phyloP scores from a whole-genome alignment of 2,888 invertebrate species.

The Cenopis cana region DNA sequence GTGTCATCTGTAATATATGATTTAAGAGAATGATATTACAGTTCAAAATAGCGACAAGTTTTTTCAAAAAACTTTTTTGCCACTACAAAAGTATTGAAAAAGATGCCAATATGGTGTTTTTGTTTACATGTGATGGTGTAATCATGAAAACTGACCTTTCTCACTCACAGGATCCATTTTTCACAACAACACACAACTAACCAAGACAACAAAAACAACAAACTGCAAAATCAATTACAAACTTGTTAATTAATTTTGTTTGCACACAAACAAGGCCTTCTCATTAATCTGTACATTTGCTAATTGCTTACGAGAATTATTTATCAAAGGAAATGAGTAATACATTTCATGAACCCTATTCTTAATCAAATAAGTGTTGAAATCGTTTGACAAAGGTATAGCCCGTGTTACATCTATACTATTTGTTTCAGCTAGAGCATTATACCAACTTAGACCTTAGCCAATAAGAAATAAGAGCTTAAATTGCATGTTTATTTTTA shows the following conservation, averaged over 20 bases:
- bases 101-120: too few species aligned
- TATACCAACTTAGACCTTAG: neutral
- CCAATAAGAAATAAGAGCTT: neutral
- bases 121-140: too few species aligned
- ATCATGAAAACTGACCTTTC: neutral
- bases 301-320: slow-evolving; percentile 55
- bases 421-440: neutral
- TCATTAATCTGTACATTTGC: slow-evolving; percentile 50
- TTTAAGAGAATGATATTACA: neutral
- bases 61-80: too few species aligned
- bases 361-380: neutral
- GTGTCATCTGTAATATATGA: slow-evolving; percentile 57
- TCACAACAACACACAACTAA: slow-evolving; percentile 6
- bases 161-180: slow-evolving; percentile 6
- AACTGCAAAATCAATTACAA: slow-evolving; percentile 27
- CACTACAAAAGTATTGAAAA: too few species aligned
- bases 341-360: slow-evolving; percentile 5
- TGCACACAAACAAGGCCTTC: slow-evolving; percentile 28
- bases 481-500: neutral
- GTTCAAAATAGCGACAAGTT: neutral
- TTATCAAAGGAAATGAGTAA: slow-evolving; percentile 42
- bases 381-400: neutral
- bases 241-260: slow-evolving; percentile 38
- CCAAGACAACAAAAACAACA: neutral
- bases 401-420: neutral